phyloP scores from a whole-genome alignment of 2,113 vertebrate species.

The Engystomops pustulosus region DNA sequence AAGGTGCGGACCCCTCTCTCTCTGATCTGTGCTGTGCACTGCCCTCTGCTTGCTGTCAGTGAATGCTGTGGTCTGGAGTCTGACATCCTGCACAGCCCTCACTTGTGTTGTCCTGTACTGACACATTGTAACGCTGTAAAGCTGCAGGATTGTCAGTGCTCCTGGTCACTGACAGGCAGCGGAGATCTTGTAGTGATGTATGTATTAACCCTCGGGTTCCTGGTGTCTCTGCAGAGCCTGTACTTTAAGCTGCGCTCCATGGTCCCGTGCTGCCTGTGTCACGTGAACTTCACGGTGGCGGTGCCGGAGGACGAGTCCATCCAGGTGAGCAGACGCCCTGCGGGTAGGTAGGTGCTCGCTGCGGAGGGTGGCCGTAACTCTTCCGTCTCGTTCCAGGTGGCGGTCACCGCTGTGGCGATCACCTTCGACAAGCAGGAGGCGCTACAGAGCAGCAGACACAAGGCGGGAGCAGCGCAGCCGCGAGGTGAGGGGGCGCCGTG shows the following conservation, averaged over 20 bases:
- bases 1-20: slow-evolving; percentile 77
- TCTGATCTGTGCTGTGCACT: neutral
- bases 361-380: neutral
- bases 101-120: too few species aligned
- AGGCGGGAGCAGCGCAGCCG: slow-evolving; percentile 78
- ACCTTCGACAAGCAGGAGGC: slow-evolving; percentile 91
- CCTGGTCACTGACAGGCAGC: too few species aligned
- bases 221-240: slow-evolving; percentile 78
- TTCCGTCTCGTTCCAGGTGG: slow-evolving; percentile 77
- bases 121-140: too few species aligned
- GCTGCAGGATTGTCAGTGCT: too few species aligned
- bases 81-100: too few species aligned
- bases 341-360: too few species aligned
- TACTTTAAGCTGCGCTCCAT: slow-evolving; percentile 98
- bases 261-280: slow-evolving; percentile 96
- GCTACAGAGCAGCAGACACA: slow-evolving; percentile 77
- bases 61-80: too few species aligned
- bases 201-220: too few species aligned
- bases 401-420: slow-evolving; percentile 96
- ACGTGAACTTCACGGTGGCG: slow-evolving; percentile 94
- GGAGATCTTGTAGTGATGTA: too few species aligned
- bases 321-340: slow-evolving; percentile 75
- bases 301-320: slow-evolving; percentile 97
- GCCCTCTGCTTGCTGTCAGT: too few species aligned
- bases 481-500: slow-evolving; percentile 85